These are phyloP conservation scores for Nannoperca obscura DNA, from an alignment of 2,797 vertebrate genomes.

Conservation along the genomic window DNA sequence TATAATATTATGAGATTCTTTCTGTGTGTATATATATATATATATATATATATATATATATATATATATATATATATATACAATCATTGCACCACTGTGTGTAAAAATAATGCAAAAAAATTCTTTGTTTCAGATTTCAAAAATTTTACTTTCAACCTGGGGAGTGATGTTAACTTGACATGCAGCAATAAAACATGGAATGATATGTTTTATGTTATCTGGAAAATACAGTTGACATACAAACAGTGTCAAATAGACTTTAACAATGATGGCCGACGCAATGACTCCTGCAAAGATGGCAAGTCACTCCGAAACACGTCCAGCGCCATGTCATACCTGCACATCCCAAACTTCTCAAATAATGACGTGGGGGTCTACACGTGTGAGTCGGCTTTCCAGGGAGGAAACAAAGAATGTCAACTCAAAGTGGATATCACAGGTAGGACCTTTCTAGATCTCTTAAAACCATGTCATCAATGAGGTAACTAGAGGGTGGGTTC, in stretches of 20 bases:
- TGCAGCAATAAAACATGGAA: conserved; percentile 66
- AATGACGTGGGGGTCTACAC: conserved; percentile 76
- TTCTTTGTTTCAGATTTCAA: conserved; percentile 53
- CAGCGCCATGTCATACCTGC: conserved; percentile 53
- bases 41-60: too few species aligned
- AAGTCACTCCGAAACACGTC: conserved; percentile 64
- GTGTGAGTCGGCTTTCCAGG: conserved; percentile 63
- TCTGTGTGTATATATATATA: too few species aligned
- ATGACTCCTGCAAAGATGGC: conserved; percentile 66
- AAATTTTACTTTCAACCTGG: conserved; percentile 40
- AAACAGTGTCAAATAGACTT: conserved; percentile 26
- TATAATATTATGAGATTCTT: too few species aligned
- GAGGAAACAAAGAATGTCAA: background rate
- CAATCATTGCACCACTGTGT: background rate
- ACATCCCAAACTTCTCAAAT: conserved; percentile 74
- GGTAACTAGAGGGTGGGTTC: background rate
- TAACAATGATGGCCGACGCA: rapidly evolving
- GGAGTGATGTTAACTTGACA: conserved; percentile 48
- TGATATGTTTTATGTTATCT: conserved; percentile 68
- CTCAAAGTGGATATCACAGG: conserved; percentile 59
- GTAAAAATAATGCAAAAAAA: background rate
- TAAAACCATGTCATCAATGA: background rate
- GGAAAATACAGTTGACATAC: conserved; percentile 47
- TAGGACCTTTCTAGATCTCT: conserved; percentile 45
- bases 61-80: too few species aligned